Conservation (phyloP, 2,888 invertebrate species). For the Pterobdella sp. region DNA sequence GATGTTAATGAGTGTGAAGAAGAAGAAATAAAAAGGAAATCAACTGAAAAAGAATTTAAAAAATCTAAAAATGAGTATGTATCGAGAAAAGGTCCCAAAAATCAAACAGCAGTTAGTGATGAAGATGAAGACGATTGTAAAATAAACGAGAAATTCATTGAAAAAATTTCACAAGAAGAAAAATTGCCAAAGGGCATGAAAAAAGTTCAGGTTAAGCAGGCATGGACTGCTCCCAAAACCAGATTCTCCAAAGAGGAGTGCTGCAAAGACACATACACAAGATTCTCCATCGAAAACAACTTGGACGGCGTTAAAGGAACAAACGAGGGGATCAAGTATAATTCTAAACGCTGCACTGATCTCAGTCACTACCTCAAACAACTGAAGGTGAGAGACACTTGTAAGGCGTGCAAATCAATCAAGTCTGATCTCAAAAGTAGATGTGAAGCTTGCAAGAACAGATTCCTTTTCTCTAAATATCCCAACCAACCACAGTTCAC, state of each 20-base stretch:
- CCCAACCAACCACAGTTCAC: too few species aligned
- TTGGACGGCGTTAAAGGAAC: not conserved
- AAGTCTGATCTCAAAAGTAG: not conserved
- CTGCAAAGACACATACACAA: not conserved
- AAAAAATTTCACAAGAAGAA: too few species aligned
- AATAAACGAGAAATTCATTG: not conserved
- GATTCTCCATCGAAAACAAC: not conserved
- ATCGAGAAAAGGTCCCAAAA: too few species aligned
- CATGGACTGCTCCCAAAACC: not conserved
- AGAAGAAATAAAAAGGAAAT: not conserved
- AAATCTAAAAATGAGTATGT: not conserved
- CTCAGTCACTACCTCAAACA: slow-evolving; percentile 10
- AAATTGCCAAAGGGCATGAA: not conserved
- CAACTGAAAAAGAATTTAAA: not conserved
- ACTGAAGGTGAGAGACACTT: not conserved
- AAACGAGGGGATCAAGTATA: not conserved
- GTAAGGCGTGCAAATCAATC: not conserved
- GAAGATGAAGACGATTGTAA: not conserved
- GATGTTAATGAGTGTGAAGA: not conserved
- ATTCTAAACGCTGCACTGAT: not conserved
- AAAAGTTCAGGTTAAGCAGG: not conserved
- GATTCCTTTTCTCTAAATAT: not conserved
- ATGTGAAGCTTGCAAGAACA: not conserved
- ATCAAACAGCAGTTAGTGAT: too few species aligned
- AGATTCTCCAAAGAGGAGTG: too few species aligned